Percentiles rank a stretch among this genome's conserved stretches.
These are phyloP conservation scores for Vanacampus margaritifer DNA, from an alignment of 2,113 vertebrate species.

Conservation along the genomic window DNA sequence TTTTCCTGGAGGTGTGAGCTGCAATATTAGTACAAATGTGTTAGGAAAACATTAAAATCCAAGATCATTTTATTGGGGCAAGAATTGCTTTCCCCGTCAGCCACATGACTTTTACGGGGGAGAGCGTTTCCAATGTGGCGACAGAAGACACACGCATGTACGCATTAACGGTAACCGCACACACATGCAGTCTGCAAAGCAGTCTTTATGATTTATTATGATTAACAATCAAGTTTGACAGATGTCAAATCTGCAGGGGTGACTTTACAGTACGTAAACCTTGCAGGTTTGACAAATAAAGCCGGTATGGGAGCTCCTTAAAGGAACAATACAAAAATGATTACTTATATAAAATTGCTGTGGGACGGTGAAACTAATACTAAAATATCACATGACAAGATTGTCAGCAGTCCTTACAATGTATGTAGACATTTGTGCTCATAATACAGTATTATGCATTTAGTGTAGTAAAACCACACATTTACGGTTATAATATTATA, in stretches of 20 bases:
- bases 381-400: no score
- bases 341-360: neutral
- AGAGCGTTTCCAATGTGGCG: slow-evolving; percentile 27
- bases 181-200: slow-evolving; percentile 3
- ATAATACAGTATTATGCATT: no score
- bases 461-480: no score
- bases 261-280: slow-evolving; percentile 6
- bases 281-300: slow-evolving; percentile 15
- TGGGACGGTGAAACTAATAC: neutral
- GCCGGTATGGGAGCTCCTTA: slow-evolving; percentile 6
- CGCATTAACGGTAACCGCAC: slow-evolving; percentile 36
- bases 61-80: slow-evolving; percentile 66
- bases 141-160: slow-evolving; percentile 32
- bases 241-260: slow-evolving; percentile 14
- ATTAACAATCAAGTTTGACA: slow-evolving; percentile 11
- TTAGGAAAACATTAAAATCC: slow-evolving; percentile 72
- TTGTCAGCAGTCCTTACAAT: no score
- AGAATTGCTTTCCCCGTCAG: slow-evolving; percentile 52
- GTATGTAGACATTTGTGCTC: no score
- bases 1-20: slow-evolving; percentile 35
- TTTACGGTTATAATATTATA: no score
- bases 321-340: neutral
- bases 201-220: neutral
- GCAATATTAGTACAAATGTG: slow-evolving; percentile 61
- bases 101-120: slow-evolving; percentile 51